Conservation (phyloP, 2,797 vertebrate species). For the Babyrousa celebensis region DNA sequence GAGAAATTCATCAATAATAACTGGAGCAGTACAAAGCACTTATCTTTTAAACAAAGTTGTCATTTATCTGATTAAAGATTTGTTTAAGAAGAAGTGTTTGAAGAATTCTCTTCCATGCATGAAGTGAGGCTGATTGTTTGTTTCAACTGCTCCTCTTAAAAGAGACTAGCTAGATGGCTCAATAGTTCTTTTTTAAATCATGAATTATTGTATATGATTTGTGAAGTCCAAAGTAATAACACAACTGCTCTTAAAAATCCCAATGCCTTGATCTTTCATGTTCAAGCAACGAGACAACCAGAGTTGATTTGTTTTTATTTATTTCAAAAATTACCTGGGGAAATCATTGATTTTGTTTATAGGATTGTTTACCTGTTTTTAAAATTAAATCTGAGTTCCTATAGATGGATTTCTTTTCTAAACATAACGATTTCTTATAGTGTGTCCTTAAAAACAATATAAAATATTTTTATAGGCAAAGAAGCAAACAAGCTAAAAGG, state of each 20-base stretch:
- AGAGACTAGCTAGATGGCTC: neutral
- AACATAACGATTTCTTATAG: slow-evolving; percentile 72
- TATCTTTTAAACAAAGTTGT: slow-evolving; percentile 78
- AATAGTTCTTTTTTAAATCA: slow-evolving; percentile 44
- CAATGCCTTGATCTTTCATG: neutral
- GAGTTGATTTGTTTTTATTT: slow-evolving; percentile 69
- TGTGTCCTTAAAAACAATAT: slow-evolving; percentile 67
- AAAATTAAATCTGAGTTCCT: slow-evolving; percentile 71
- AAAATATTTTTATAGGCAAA: slow-evolving; percentile 64
- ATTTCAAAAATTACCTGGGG: slow-evolving; percentile 60
- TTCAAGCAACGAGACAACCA: slow-evolving; percentile 27
- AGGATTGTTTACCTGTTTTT: slow-evolving; percentile 51
- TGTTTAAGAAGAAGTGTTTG: slow-evolving; percentile 79
- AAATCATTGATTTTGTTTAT: slow-evolving; percentile 79
- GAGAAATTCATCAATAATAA: slow-evolving; percentile 85
- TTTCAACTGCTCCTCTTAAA: slow-evolving; percentile 61
- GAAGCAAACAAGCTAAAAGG: slow-evolving; percentile 51
- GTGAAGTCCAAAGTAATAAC: slow-evolving; percentile 48
- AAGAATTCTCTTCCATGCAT: slow-evolving; percentile 59
- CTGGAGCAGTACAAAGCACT: slow-evolving; percentile 72
- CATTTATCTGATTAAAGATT: slow-evolving; percentile 76
- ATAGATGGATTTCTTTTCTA: slow-evolving; percentile 54
- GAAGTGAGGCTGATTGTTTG: slow-evolving; percentile 67
- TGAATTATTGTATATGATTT: slow-evolving; percentile 53
- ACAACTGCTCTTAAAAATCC: slow-evolving; percentile 12